Evolutionary conservation across 2,797 vertebrate genomes (phyloP), one percentile per base, ranked within the genome.

Genomic region (Perodicticus potto): DNA sequence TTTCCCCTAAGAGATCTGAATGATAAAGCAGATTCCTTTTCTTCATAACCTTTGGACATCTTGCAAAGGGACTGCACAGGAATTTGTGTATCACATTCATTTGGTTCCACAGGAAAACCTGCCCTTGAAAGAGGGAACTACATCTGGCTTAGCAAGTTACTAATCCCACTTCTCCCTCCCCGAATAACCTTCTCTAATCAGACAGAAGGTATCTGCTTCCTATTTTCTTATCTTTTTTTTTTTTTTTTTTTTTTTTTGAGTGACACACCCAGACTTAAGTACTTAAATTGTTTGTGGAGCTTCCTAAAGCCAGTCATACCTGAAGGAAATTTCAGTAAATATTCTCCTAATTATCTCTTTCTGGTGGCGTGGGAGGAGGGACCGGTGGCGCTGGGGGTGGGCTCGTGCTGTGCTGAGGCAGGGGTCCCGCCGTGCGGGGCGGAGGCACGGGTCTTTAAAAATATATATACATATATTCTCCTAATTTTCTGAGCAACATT

Each of bases 41-140:
- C 65, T 93, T 96, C 55, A 43, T 95, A 70, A 83, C 59, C 59
- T 81, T 91, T 94, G 70, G 49, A 67, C 32, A 53, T 89, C 37
- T 94, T 94, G n/a, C 87, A 77, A 92, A 91, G 57, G 43, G 53
- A 65, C 37, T 59, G 32, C 19, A 37, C 5, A 57, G 76, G 34
- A 80, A 82, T 93, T 82, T 27, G 40, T 77, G 1, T 83, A 20
- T 63, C 70, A 53, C 34, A 65, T 84, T 86, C 49, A 63, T 82
- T 92, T 94, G 45, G n/a, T 88, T 95, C 84, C 86, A 59, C 96
- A 95, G 77, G 94, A 96, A 93, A 92, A n/a, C 20, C 12, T 95
- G 49, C 63, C 88, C 72, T 95, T 94, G 87, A 85, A 55, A 83
- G 63, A 89, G 76, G 86, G 65, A 96, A 78, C 63, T 94, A 49